Percentiles rank a stretch among this genome's conserved stretches.
Conservation (phyloP, 1,140 invertebrate genomes). For the Metopolophium dirhodum region DNA sequence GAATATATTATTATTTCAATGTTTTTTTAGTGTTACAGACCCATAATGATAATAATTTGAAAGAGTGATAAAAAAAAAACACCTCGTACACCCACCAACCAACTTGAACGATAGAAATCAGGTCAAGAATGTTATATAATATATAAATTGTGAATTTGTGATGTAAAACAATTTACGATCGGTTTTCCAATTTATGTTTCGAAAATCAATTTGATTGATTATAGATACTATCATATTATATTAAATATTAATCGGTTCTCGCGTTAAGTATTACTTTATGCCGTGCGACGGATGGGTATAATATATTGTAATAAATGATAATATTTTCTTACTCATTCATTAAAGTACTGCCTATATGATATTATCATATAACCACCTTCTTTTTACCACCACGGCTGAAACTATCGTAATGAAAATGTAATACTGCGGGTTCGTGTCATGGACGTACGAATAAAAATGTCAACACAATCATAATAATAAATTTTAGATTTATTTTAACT, state of each 20-base stretch:
- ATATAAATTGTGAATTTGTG: neutral
- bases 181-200: neutral
- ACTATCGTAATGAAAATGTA: neutral
- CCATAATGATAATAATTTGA: neutral
- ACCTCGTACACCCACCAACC: neutral
- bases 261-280: neutral
- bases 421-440: neutral
- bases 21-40: neutral
- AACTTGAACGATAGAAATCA: neutral
- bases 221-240: neutral
- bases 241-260: neutral
- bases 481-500: conserved; percentile 30
- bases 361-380: neutral
- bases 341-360: neutral
- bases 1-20: conserved; percentile 28
- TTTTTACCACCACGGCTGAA: neutral
- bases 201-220: neutral
- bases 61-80: neutral
- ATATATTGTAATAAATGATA: neutral
- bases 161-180: neutral
- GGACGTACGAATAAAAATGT: conserved; percentile 40
- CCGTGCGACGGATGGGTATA: neutral
- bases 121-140: neutral
- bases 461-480: conserved; percentile 40
- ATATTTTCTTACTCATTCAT: neutral